Evolutionary conservation across 2,113 vertebrate genomes (phyloP), one percentile per base, ranked within the genome.

Genomic region (Genyomyrus donnyi): DNA sequence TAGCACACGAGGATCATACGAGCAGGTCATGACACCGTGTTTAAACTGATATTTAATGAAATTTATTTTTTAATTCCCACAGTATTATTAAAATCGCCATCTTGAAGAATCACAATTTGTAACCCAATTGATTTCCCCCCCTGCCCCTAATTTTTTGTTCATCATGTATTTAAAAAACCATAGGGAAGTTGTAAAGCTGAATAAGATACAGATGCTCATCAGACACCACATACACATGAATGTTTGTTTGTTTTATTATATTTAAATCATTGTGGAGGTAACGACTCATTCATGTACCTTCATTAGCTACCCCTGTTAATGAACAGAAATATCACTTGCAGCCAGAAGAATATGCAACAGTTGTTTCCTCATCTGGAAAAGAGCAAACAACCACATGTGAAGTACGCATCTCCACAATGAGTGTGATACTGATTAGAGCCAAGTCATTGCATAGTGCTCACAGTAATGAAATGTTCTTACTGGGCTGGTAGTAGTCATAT

Each of bases 401-500:
- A 46, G 6, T 0, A 3, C 4, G 9, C 9, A 48, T 24, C 46
- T 74, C 45, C 9, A 89, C n/a, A 10, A n/a, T 21, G 5, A 74
- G 21, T 35, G 9, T 17, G 24, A 52, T 80, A n/a, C 24, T 50
- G 88, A 89, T 86, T 9, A 77, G 15, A 74, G 35, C 52, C n/a
- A 49, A 27, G 9, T 42, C 5, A n/a, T n/a, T 74, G n/a, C 24
- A 6, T 27, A 48, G 15, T 89, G 19, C 17, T 21, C 10, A 50
- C 11, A 50, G 5, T 5, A 53, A 53, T 85, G 39, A 52, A 53
- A 24, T 56, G 35, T 0, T 4, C 84, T 90, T 50, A 90, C 89
- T 35, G 15, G 89, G 45, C 8, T 90, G 84, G 58, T 87, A 90
- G 89, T 87, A 90, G 89, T 90, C 89, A 52, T 90, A 90, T 13